Percentiles rank a stretch among this genome's conserved stretches.
These are phyloP conservation scores for Pholis gunnellus DNA, from an alignment of 2,113 vertebrate species.

Conservation along the genomic window DNA sequence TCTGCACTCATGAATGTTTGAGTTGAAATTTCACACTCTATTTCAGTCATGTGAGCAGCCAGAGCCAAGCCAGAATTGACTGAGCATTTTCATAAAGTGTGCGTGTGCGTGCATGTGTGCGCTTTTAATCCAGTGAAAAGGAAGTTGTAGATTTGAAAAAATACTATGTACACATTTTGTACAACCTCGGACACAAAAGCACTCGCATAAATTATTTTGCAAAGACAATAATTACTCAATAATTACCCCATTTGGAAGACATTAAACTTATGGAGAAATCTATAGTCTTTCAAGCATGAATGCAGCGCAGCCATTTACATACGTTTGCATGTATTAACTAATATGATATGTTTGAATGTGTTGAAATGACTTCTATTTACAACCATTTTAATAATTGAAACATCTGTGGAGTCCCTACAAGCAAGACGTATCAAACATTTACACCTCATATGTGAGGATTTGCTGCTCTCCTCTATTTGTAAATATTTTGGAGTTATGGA, in stretches of 20 bases:
- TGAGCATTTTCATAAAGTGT: conserved; percentile 22
- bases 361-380: not conserved
- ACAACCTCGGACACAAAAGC: not conserved
- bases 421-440: not conserved
- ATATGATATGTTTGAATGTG: conserved; percentile 5
- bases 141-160: conserved; percentile 5
- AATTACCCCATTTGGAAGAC: conserved; percentile 19
- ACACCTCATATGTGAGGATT: not conserved
- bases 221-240: not conserved
- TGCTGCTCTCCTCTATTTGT: not conserved
- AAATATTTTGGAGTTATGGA: not conserved
- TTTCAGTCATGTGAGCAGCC: conserved; percentile 67
- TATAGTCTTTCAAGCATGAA: conserved; percentile 6
- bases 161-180: not conserved
- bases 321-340: conserved; percentile 27
- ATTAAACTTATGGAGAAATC: conserved; percentile 11
- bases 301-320: conserved; percentile 29
- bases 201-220: not conserved
- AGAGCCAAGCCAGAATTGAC: conserved; percentile 34
- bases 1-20: conserved; percentile 75
- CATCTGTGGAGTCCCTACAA: not conserved
- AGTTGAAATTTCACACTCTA: conserved; percentile 78
- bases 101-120: not conserved
- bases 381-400: not conserved
- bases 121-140: not conserved